These are phyloP conservation scores for Serilophus lunatus DNA, from an alignment of 2,113 vertebrate species.

Conservation along the genomic window DNA sequence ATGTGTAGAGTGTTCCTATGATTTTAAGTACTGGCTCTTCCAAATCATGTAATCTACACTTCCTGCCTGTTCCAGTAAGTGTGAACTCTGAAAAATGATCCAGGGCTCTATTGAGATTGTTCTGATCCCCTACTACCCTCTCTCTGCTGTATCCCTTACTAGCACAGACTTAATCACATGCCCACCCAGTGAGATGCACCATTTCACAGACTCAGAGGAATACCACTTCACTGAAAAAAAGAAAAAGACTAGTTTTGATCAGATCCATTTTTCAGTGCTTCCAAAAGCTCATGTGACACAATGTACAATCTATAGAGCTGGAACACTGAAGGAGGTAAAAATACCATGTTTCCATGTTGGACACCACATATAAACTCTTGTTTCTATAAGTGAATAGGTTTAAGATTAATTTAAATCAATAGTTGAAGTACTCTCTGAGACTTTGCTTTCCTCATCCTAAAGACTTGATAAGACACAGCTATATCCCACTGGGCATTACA, in stretches of 20 bases:
- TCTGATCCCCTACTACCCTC: background rate
- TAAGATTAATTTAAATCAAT: background rate
- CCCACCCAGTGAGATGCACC: background rate
- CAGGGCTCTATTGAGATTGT: background rate
- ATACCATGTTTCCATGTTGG: background rate
- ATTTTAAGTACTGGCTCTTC: background rate
- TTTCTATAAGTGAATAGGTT: background rate
- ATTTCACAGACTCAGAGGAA: background rate
- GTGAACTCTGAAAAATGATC: background rate
- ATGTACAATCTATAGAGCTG: background rate
- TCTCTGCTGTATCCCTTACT: background rate
- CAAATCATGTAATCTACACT: background rate
- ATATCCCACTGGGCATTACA: background rate
- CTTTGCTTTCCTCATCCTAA: background rate
- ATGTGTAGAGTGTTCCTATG: background rate
- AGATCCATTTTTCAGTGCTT: background rate
- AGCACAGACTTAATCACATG: background rate
- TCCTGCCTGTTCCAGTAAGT: background rate
- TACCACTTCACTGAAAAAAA: background rate
- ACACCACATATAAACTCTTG: rapidly evolving
- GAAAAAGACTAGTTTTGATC: background rate
- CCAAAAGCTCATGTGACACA: background rate
- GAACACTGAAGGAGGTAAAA: background rate
- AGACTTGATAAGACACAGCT: background rate
- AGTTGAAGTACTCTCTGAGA: background rate